Base-by-base conservation (phyloP, 1,140 invertebrate genomes). In the Drosophila tropicalis region DNA sequence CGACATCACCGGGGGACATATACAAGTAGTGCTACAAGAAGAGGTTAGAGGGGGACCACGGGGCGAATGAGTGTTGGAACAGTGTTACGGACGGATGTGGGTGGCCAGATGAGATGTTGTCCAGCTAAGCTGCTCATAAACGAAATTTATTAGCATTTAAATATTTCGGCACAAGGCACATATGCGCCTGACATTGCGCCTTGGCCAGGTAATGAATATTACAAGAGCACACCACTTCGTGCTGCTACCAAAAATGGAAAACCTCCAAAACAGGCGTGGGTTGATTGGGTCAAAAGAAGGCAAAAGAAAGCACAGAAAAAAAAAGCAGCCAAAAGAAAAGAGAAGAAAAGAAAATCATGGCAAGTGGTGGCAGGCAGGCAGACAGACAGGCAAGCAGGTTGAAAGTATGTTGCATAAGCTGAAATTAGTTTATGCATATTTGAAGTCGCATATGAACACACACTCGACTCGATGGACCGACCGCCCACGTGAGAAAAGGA, bases 141-240 rank as follows among this genome's bases (percentile, higher is more conserved):
- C 70, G 65, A 70, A 81, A 81, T 78, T 78, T 78, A 78, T 81
- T 78, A 81, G 79, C 79, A 81, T 81, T 81, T 81, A 81, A 81
- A 81, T 82, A 74, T 69, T 82, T 77, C 70, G 29, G 41, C 61
- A 19, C 36, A 9, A 13, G 32, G 54, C 32, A 79, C 77, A 76
- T 69, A 76, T 72, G 73, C 66, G 62, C 79, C 56, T 47, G 64
- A 41, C 44, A 51, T 51, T 51, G 44, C 44, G 44, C 44, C 44
- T 51, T 51, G 44, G 44, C 64, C 51, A 68, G 79, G 79, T 76
- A 81, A 81, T 81, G 78, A 81, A 81, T 81, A 81, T 81, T 81
- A 63, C 61, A 81, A 62, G 61, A 81, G 47, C 36, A 62, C 17
- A 61, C 44, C 17, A 61, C 44, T 51, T 51, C 44, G 44, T 51